Evolutionary conservation across 1,140 invertebrate species (phyloP).

Genomic region (Lerema accius): DNA sequence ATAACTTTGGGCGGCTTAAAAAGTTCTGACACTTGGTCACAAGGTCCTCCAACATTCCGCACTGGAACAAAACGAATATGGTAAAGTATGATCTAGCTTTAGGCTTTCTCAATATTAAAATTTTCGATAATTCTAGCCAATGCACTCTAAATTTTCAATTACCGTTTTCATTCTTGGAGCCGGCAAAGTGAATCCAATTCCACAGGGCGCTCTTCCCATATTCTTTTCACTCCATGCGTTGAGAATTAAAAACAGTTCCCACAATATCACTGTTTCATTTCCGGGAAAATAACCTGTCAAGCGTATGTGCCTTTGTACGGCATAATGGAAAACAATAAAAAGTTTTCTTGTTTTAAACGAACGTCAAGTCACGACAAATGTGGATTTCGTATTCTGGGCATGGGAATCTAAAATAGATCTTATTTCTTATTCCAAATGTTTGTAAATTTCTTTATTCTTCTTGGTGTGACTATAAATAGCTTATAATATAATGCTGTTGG

Average conservation of each 20-base stretch:
- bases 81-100: too few species aligned
- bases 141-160: neutral
- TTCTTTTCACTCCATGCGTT: slow-evolving; percentile 11
- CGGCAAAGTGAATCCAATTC: neutral
- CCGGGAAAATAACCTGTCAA: slow-evolving; percentile 27
- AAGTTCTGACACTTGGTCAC: too few species aligned
- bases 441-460: neutral
- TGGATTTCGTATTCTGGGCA: slow-evolving; percentile 20
- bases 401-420: neutral
- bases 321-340: slow-evolving; percentile 41
- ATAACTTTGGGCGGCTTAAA: too few species aligned
- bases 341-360: slow-evolving; percentile 42
- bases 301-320: slow-evolving; percentile 17
- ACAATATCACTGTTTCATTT: slow-evolving; percentile 32
- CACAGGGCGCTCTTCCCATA: neutral
- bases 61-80: too few species aligned
- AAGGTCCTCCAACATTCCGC: too few species aligned
- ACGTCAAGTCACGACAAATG: slow-evolving; percentile 32
- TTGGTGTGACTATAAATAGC: neutral
- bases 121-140: neutral
- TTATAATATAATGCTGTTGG: too few species aligned
- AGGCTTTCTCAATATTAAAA: neutral
- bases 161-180: neutral
- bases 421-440: neutral
- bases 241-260: slow-evolving; percentile 29